Evolutionary conservation across 2,888 invertebrate species (phyloP).

Genomic region (Campoplex nolae): DNA sequence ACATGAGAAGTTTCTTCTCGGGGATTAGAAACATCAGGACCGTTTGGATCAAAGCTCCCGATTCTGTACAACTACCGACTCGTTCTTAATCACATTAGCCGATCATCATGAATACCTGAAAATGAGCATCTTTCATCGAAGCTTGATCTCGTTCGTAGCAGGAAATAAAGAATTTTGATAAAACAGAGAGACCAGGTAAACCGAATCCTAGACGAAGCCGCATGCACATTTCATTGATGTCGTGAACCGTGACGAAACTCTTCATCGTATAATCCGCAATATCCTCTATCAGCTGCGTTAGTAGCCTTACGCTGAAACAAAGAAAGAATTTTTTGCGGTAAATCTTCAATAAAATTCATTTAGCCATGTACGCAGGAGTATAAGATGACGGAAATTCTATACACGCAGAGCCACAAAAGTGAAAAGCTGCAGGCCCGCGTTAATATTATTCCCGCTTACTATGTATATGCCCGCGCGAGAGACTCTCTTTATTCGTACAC

Average conservation of each 20-base stretch:
- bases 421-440: slow-evolving; percentile 26
- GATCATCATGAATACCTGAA: too few relatives aligned
- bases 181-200: too few relatives aligned
- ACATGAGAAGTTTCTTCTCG: not conserved
- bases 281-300: not conserved
- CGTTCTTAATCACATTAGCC: not conserved
- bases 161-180: too few relatives aligned
- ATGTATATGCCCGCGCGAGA: not conserved
- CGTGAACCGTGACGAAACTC: not conserved
- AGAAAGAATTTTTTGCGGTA: slow-evolving; percentile 33
- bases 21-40: not conserved
- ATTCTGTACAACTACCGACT: not conserved
- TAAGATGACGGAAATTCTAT: slow-evolving; percentile 28
- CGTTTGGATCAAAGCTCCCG: not conserved
- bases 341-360: slow-evolving; percentile 29
- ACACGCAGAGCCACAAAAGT: slow-evolving; percentile 30
- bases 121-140: too few relatives aligned
- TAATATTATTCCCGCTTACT: not conserved
- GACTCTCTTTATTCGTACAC: not conserved
- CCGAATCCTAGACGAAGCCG: too few relatives aligned
- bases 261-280: not conserved
- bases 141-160: too few relatives aligned
- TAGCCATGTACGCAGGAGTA: not conserved
- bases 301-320: not conserved
- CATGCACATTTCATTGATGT: not conserved